Conservation (phyloP, 1,140 invertebrate species). For the Formica exsecta region DNA sequence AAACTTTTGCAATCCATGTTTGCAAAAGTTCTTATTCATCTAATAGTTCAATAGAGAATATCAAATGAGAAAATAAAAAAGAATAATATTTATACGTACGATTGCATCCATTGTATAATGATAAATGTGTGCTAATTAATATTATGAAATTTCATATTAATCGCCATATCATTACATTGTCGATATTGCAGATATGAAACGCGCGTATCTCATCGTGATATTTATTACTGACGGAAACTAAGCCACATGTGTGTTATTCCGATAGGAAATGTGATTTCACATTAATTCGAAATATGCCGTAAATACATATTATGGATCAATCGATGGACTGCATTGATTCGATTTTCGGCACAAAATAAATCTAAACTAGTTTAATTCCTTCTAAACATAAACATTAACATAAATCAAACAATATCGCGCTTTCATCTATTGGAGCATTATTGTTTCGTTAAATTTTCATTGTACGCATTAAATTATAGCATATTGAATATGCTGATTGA, state of each 20-base stretch:
- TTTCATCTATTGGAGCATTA: constrained; percentile 12
- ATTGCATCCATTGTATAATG: not conserved
- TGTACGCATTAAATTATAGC: constrained; percentile 21
- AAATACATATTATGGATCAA: constrained; percentile 16
- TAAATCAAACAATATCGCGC: constrained; percentile 18
- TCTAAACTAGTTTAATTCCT: not conserved
- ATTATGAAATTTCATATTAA: constrained; percentile 32
- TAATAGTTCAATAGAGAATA: not conserved
- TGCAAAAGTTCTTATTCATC: not conserved
- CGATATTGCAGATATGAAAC: not conserved
- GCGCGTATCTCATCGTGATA: not conserved
- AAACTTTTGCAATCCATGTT: not conserved
- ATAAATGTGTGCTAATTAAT: constrained; percentile 24
- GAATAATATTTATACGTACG: not conserved
- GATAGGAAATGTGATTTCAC: constrained; percentile 17
- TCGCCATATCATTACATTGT: not conserved
- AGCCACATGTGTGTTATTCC: constrained; percentile 1
- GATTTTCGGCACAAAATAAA: constrained; percentile 9
- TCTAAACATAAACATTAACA: constrained; percentile 43
- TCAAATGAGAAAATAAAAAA: not conserved
- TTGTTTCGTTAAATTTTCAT: constrained; percentile 50
- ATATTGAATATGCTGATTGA: constrained; percentile 18
- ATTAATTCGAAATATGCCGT: constrained; percentile 27
- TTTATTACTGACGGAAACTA: constrained; percentile 29
- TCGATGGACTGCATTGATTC: constrained; percentile 30